These are phyloP conservation scores for Lasioglossum vierecki DNA, from an alignment of 2,888 invertebrate genomes.

Conservation along the genomic window DNA sequence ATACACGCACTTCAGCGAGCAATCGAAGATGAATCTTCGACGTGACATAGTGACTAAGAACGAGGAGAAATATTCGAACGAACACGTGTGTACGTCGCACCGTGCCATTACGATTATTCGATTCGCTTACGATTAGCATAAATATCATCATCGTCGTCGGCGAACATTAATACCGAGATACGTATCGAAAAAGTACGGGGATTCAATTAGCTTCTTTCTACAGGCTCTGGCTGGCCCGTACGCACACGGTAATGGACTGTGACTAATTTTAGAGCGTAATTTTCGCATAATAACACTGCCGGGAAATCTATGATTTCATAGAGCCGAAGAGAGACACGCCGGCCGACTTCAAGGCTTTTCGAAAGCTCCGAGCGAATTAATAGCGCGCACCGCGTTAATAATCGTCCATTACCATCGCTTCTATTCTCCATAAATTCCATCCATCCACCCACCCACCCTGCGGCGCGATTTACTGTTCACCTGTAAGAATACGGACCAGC, in stretches of 20 bases:
- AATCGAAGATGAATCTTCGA: constrained; percentile 43
- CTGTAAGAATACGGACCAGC: constrained; percentile 42
- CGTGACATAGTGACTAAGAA: constrained; percentile 61
- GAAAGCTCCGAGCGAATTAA: constrained; percentile 79
- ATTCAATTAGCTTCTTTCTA: constrained; percentile 36
- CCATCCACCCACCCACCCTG: constrained; percentile 62
- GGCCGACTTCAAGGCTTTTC: constrained; percentile 77
- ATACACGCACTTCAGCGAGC: background rate
- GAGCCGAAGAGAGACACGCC: constrained; percentile 69
- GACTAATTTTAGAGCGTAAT: constrained; percentile 75
- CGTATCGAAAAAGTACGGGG: constrained; percentile 58
- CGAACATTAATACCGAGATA: constrained; percentile 50
- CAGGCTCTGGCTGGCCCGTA: constrained; percentile 18
- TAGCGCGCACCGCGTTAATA: constrained; percentile 70
- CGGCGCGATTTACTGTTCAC: constrained; percentile 56
- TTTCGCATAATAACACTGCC: constrained; percentile 73
- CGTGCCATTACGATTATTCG: constrained; percentile 62
- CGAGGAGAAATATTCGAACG: constrained; percentile 34
- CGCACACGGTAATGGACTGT: constrained; percentile 66
- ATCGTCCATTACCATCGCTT: constrained; percentile 70
- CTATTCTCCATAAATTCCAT: constrained; percentile 70
- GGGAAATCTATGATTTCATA: constrained; percentile 75
- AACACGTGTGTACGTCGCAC: constrained; percentile 50
- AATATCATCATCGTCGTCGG: constrained; percentile 53
- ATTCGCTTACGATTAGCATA: constrained; percentile 59